Evolutionary conservation across 2,797 vertebrate genomes (phyloP).

Genomic region (Lepus oiostolus): DNA sequence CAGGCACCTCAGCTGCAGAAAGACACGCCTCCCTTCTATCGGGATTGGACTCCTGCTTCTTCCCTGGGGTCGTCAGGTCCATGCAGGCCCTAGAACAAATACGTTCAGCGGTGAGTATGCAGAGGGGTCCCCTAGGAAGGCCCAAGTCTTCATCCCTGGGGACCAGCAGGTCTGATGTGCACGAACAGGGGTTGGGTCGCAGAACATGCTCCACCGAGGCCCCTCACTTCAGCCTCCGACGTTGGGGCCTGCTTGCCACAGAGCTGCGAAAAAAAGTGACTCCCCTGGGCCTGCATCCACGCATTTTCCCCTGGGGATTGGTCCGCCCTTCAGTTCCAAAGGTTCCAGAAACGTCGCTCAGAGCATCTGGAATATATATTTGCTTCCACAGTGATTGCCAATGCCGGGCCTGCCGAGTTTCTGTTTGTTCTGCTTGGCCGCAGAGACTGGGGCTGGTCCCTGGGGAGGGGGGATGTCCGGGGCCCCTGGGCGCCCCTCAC

Average conservation of each 20-base stretch:
- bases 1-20: not conserved
- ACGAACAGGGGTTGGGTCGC: not conserved
- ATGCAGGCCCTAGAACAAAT: not conserved
- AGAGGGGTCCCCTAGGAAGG: not conserved
- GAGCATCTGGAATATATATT: conserved; percentile 78
- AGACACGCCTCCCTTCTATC: not conserved
- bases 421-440: conserved; percentile 53
- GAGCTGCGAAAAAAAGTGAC: not conserved
- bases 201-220: rapidly evolving
- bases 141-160: not conserved
- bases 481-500: not conserved
- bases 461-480: not conserved
- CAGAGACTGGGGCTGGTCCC: not conserved
- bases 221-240: not conserved
- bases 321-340: conserved; percentile 38
- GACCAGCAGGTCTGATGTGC: not conserved
- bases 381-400: conserved; percentile 53
- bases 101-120: not conserved
- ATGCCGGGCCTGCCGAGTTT: conserved; percentile 40
- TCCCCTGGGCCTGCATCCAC: conserved; percentile 36
- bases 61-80: not conserved
- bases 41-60: not conserved
- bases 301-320: conserved; percentile 34
- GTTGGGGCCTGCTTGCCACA: not conserved
- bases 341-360: conserved; percentile 50